phyloP scores from a whole-genome alignment of 2,888 invertebrate genomes.

The Melieria crassipennis region DNA sequence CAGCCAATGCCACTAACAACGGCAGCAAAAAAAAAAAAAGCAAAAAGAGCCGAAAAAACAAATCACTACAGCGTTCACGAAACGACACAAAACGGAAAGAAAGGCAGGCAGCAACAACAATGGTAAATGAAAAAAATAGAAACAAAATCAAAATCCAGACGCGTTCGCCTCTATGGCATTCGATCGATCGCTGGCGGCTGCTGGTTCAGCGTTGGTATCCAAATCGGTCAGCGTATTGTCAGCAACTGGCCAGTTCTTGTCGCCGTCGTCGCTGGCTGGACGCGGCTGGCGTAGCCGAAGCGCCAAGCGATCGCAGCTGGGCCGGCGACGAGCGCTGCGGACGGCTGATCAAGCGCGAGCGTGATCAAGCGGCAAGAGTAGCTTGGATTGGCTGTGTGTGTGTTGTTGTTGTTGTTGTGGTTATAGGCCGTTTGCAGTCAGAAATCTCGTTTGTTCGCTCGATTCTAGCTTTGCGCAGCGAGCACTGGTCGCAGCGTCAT shows the following conservation, averaged over 20 bases:
- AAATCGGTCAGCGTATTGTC: slow-evolving; percentile 54
- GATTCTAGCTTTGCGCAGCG: no score
- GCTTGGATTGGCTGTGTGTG: background rate
- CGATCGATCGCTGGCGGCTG: background rate
- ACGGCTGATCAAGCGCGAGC: slow-evolving; percentile 4
- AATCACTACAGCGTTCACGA: slow-evolving; percentile 11
- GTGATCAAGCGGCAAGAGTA: slow-evolving; percentile 21
- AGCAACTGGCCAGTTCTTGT: slow-evolving; percentile 47
- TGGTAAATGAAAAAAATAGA: background rate
- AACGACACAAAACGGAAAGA: slow-evolving; percentile 31
- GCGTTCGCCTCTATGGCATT: background rate
- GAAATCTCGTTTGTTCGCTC: background rate
- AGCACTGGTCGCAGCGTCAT: background rate
- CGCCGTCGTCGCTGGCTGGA: slow-evolving; percentile 8
- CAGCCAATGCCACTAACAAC: background rate
- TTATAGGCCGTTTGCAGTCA: slow-evolving; percentile 2
- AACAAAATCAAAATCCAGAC: background rate
- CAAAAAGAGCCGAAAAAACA: slow-evolving; percentile 25
- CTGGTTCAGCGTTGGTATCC: slow-evolving; percentile 42
- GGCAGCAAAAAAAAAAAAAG: background rate
- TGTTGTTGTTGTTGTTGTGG: background rate
- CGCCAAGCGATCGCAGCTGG: slow-evolving; percentile 15
- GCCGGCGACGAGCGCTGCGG: background rate
- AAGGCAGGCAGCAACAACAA: background rate
- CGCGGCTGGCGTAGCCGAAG: slow-evolving; percentile 4